Base-by-base conservation (phyloP, 53 echinoderm and acorn worm genomes). In the Stichopus horrens region DNA sequence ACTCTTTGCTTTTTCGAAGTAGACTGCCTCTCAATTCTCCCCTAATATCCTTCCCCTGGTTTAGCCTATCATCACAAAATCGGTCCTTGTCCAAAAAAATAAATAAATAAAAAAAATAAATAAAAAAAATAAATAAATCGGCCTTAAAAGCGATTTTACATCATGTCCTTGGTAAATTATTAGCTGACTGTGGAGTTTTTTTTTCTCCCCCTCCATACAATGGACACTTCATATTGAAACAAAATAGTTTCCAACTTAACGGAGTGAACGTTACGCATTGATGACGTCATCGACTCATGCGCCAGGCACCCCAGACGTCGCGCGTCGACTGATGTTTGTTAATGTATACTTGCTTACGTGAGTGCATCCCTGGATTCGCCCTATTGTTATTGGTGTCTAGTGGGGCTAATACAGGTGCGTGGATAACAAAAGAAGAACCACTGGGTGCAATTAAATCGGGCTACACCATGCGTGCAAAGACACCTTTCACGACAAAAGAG, bases 381-480 rank as follows among this genome's bases (percentile, higher is more conserved):
- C 71, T 71, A 71, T 71, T 71, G 71, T 71, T 71, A 71, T 71
- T 20, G 71, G 71, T 71, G 71, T 71, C 71, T 59, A 59, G 59
- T 59, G 59, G 59, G 59, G 8, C 59, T 71, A 71, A 71, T 71
- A 71, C 71, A 71, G 71, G 71, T 71, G 71, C 71, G 71, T 71
- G 16, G 71, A 71, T 71, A 71, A 71, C 71, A 71, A 71, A 71
- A 71, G 71, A 71, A 71, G 19, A 71, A 20, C 71, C 71, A 71
- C 19, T 71, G 71, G 71, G 71, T 18, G 71, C 71, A 71, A 71
- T 16, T 13, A 71, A 71, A 71, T 71, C 18, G 71, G 71, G 71
- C 71, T 71, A 71, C 5, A 71, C 71, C 71, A 71, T 71, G 71
- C 71, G 71, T 71, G 71, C 71, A 71, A 71, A 71, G 71, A 71